A percentile compares a stretch with the other conserved stretches of the same genome.
phyloP scores from a whole-genome alignment of 2,797 vertebrate genomes.

The Austrolebias charrua region DNA sequence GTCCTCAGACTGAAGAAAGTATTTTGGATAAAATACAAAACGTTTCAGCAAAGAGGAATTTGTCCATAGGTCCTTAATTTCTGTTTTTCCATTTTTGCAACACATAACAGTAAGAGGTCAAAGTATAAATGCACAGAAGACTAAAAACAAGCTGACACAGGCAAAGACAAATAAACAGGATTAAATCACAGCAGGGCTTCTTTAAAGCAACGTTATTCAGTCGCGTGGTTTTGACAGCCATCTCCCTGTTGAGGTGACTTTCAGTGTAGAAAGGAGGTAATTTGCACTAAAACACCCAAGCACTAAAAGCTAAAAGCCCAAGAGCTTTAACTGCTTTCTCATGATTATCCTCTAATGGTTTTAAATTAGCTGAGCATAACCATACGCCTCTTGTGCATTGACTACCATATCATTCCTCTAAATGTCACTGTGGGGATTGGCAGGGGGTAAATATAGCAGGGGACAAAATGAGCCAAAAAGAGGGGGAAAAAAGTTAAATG shows the following conservation, averaged over 20 bases:
- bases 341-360: conserved; percentile 72
- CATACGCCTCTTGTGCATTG: conserved; percentile 42
- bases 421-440: conserved; percentile 55
- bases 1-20: no score
- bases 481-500: conserved; percentile 32
- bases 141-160: not conserved
- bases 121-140: conserved; percentile 6
- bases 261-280: conserved; percentile 61
- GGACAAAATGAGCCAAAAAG: conserved; percentile 27
- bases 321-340: conserved; percentile 59
- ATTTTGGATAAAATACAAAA: no score
- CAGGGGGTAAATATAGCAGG: conserved; percentile 44
- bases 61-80: conserved; percentile 2
- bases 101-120: conserved; percentile 23
- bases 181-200: conserved; percentile 15
- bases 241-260: conserved; percentile 46
- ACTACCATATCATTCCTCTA: conserved; percentile 51
- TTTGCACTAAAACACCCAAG: conserved; percentile 56
- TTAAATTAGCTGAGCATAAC: conserved; percentile 70
- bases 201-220: conserved; percentile 20
- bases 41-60: no score
- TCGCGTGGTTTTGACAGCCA: conserved; percentile 18
- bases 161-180: conserved; percentile 2
- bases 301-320: conserved; percentile 61
- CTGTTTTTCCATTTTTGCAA: conserved; percentile 16